Conservation (phyloP, 1,140 invertebrate species). For the Liolophura sinensis region DNA sequence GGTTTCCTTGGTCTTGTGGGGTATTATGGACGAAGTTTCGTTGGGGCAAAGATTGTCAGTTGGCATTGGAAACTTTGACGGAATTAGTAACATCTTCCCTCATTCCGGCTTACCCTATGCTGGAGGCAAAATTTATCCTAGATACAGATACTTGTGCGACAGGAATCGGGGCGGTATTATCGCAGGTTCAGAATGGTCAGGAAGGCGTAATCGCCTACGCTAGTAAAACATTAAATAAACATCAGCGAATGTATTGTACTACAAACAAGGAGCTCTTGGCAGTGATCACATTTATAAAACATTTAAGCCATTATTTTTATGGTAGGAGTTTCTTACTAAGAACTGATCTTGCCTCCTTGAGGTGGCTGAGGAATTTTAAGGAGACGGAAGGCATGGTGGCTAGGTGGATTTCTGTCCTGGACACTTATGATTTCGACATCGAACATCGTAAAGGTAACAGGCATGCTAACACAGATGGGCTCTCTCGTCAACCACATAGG, state of each 20-base stretch:
- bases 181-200: slow-evolving; percentile 45
- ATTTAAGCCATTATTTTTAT: slow-evolving; percentile 22
- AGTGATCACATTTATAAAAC: slow-evolving; percentile 11
- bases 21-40: slow-evolving; percentile 12
- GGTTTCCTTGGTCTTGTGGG: slow-evolving; percentile 5
- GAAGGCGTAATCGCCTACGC: slow-evolving; percentile 21
- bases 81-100: slow-evolving; percentile 11
- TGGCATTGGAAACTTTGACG: slow-evolving; percentile 18
- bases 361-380: slow-evolving; percentile 14
- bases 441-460: too few species aligned
- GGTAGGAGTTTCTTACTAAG: slow-evolving; percentile 20
- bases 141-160: slow-evolving; percentile 58
- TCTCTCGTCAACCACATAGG: too few species aligned
- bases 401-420: slow-evolving; percentile 14
- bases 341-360: slow-evolving; percentile 25
- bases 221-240: slow-evolving; percentile 10
- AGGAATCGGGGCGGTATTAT: slow-evolving; percentile 55
- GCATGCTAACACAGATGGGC: too few species aligned
- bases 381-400: slow-evolving; percentile 19
- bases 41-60: slow-evolving; percentile 15
- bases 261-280: slow-evolving; percentile 26
- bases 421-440: slow-evolving; percentile 31
- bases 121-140: slow-evolving; percentile 40
- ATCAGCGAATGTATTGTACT: slow-evolving; percentile 24
- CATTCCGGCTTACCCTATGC: slow-evolving; percentile 17